Percentiles rank a stretch among this genome's conserved stretches.
phyloP scores from a whole-genome alignment of 2,113 vertebrate species.

The Syngnathus scovelli region DNA sequence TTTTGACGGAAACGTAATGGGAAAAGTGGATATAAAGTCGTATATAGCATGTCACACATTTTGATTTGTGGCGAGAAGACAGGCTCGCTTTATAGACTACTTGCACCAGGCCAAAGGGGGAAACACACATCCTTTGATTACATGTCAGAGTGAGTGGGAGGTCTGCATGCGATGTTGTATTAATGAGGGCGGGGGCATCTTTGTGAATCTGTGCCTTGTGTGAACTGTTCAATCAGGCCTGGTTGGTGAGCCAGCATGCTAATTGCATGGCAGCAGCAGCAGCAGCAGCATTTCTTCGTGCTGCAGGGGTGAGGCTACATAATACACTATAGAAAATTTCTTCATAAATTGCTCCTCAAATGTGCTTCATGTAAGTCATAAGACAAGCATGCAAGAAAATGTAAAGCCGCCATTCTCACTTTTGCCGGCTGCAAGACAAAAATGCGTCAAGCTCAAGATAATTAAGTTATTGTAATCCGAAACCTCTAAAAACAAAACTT shows the following conservation, averaged over 20 bases:
- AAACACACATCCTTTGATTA: background rate
- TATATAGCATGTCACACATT: slow-evolving; percentile 31
- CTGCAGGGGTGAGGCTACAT: background rate
- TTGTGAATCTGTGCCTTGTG: slow-evolving; percentile 55
- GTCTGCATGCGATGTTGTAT: slow-evolving; percentile 41
- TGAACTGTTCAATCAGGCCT: slow-evolving; percentile 15
- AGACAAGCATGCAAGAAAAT: background rate
- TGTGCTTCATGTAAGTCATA: background rate
- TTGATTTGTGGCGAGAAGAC: slow-evolving; percentile 16
- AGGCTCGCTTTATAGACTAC: background rate
- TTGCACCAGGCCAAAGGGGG: background rate
- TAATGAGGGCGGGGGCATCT: slow-evolving; percentile 29
- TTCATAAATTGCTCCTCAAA: background rate
- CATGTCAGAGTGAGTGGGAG: slow-evolving; percentile 9
- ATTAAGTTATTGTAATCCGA: background rate
- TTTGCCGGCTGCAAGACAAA: background rate
- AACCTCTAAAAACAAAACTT: background rate
- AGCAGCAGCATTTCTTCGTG: slow-evolving; percentile 9
- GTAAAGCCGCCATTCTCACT: background rate
- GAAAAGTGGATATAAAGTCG: slow-evolving; percentile 37
- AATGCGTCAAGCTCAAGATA: background rate
- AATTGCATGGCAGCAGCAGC: slow-evolving; percentile 36
- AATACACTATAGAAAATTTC: background rate
- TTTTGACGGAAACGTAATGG: slow-evolving; percentile 53
- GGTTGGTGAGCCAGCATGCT: slow-evolving; percentile 52